phyloP scores from a whole-genome alignment of 2,888 invertebrate genomes.

The Rhogogaster chlorosoma region DNA sequence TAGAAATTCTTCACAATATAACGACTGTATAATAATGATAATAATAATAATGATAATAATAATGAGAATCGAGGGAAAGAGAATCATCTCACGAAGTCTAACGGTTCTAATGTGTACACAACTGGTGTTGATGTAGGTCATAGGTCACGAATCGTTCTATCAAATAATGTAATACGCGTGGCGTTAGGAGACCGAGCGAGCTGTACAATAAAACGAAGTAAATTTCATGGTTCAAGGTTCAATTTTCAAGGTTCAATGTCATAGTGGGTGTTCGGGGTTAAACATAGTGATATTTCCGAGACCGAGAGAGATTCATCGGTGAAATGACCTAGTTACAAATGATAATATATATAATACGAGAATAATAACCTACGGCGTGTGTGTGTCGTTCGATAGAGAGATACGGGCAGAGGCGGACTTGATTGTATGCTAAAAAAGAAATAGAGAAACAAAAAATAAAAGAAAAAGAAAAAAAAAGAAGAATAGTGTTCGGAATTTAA shows the following conservation, averaged over 20 bases:
- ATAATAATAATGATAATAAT: neutral
- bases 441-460: neutral
- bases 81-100: neutral
- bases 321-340: conserved; percentile 23
- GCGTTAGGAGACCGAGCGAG: neutral
- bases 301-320: conserved; percentile 20
- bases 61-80: neutral
- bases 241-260: conserved; percentile 38
- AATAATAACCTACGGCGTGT: neutral
- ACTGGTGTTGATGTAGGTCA: conserved; percentile 19
- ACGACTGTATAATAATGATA: neutral
- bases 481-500: neutral
- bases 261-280: neutral
- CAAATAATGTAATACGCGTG: neutral
- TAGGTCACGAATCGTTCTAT: conserved; percentile 23
- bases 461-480: neutral
- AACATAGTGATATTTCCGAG: conserved; percentile 16
- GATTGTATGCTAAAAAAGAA: neutral
- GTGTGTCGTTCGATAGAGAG: neutral
- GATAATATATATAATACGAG: neutral
- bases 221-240: conserved; percentile 37
- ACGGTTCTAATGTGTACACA: neutral
- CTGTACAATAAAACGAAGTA: neutral
- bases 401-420: neutral
- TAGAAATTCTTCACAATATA: neutral